phyloP scores from a whole-genome alignment of 2,797 vertebrate species.

The Mormyrops boulengeri region DNA sequence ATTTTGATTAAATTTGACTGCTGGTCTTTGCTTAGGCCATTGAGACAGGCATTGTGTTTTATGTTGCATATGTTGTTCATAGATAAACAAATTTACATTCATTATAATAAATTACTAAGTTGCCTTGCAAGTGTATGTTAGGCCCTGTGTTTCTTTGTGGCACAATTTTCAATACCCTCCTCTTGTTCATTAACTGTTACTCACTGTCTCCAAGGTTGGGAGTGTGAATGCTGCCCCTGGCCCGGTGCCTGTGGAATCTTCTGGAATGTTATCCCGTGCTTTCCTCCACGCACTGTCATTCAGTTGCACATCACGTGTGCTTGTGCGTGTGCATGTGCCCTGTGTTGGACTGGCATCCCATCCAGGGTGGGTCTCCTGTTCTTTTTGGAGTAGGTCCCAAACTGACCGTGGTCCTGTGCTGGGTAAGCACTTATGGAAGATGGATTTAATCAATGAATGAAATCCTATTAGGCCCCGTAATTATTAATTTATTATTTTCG shows the following conservation, averaged over 20 bases:
- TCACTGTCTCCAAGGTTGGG: not conserved
- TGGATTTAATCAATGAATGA: not conserved
- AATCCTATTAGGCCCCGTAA: not conserved
- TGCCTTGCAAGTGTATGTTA: conserved; percentile 44
- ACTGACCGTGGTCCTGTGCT: not conserved
- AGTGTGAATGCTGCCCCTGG: not conserved
- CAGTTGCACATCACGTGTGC: not conserved
- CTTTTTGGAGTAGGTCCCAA: not conserved
- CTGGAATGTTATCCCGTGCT: not conserved
- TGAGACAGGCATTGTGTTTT: conserved; percentile 45
- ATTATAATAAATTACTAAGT: conserved; percentile 68
- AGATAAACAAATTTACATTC: conserved; percentile 54
- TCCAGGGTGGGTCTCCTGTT: not conserved
- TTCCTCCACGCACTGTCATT: not conserved
- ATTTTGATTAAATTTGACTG: conserved; percentile 33
- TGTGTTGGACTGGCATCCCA: not conserved
- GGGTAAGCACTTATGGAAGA: not conserved
- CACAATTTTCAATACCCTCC: not conserved
- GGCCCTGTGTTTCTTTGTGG: conserved; percentile 25
- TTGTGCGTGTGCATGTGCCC: not conserved
- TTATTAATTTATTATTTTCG: not conserved
- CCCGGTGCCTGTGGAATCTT: not conserved
- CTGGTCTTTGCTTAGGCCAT: conserved; percentile 53
- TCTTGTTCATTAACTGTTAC: not conserved
- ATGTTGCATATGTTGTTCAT: conserved; percentile 58